Evolutionary conservation across 2,797 vertebrate genomes (phyloP), one percentile per base, ranked within the genome.

Genomic region (Sebastes itinus): DNA sequence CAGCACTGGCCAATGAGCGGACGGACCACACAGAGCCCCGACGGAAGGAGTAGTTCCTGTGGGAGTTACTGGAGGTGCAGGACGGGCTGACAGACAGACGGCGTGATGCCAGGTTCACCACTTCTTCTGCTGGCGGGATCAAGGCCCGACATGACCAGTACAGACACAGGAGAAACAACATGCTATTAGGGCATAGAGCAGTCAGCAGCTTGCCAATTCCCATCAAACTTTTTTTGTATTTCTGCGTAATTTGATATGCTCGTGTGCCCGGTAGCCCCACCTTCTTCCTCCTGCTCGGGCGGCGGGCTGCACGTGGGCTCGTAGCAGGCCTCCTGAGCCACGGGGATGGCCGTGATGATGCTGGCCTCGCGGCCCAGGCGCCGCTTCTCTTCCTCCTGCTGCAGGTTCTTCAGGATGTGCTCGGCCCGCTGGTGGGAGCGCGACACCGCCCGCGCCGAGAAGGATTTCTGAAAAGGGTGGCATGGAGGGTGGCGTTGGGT

Each of bases 351-450:
- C 0, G 98, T 99, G 91, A 99, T 99, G 80, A 99, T 97, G 92
- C 98, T 99, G 80, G 99, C 99, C 94, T 99, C 99, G 3, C 98
- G 94, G 38, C 99, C 99, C 72, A 99, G 94, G 0, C 98, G 96
- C 14, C 98, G 96, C 93, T 99, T 99, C 92, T 99, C 98, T 61
- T 99, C 99, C 80, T 99, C 98, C 88, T 99, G 99, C 85, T 99
- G 99, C 92, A 99, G 95, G 92, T 99, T 99, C 95, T 99, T 99
- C 87, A 99, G 95, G 93, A 99, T 99, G 85, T 99, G 99, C 86
- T 99, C 99, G 0, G 98, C 99, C 58, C 98, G 95, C 92, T 99
- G 99, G 92, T 99, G 99, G 81, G 99, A 99, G 70, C 99, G 98
- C 0, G 99, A 99, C 84, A 99, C 99, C 2, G 99, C 99, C 69